Base-by-base conservation (phyloP, 2,113 vertebrate species). In the Strix aluco region DNA sequence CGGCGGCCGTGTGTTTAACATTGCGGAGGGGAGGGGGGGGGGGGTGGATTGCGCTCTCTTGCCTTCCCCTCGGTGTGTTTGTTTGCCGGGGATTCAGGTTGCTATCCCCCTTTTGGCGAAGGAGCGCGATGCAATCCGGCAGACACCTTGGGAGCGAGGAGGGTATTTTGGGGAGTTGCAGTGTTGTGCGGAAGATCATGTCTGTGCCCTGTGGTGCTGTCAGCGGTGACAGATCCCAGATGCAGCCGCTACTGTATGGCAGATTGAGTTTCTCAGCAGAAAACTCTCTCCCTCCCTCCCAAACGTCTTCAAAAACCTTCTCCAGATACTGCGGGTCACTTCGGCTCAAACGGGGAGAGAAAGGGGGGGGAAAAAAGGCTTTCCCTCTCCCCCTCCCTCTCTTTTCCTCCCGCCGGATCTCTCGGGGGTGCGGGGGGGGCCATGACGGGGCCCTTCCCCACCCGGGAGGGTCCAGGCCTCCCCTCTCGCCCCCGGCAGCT, bases 211-310 rank as follows among this genome's bases (percentile, higher is more conserved):
- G 97, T 96, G 97, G 97, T 98, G 98, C 98, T 99, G 99, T 99
- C 99, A 99, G 98, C 97, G 58, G 98, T 99, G 98, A 99, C 98
- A 98, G 98, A 98, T 98, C 98, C 98, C 99, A 99, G 99, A 98
- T 97, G 98, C 98, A 96, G 97, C 97, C 98, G 99, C 99, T 99
- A 99, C 99, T 99, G 99, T 99, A 98, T 98, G 98, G 98, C 98
- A 98, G 98, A 98, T 99, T 99, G 98, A 98, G 98, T 99, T 99
- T 99, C 99, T 98, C 98, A 97, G 97, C 97, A 98, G 97, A 98
- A 98, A 98, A 98, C 91, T 95, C 96, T 90, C 94, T 94, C 93
- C 46, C 97, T 93, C 97, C 97, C 98, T 98, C 98, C 96, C 97
- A 97, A 98, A 97, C 97, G 98, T 98, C 98, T 98, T 98, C 98